Evolutionary conservation across 1,140 invertebrate species (phyloP).

Genomic region (Theocolax elegans): DNA sequence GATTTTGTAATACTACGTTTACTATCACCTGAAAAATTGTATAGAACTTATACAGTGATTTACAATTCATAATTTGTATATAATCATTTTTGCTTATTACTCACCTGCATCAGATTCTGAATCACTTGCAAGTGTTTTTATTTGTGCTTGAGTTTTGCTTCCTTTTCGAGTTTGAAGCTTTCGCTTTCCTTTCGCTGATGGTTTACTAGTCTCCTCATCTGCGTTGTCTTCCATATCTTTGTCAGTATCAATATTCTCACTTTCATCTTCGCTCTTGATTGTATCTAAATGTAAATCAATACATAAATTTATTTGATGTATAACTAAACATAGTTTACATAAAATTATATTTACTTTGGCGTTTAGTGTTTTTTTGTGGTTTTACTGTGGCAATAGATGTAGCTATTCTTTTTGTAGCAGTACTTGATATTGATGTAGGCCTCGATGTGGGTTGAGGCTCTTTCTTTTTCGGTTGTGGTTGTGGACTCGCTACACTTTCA

Average conservation of each 20-base stretch:
- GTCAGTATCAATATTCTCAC: constrained; percentile 59
- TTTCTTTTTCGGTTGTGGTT: constrained; percentile 61
- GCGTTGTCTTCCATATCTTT: constrained; percentile 58
- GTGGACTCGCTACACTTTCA: constrained; percentile 59
- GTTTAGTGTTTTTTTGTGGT: constrained; percentile 62
- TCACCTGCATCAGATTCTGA: constrained; percentile 69
- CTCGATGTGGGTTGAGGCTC: constrained; percentile 52
- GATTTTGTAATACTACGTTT: constrained; percentile 72
- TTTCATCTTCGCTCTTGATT: constrained; percentile 62
- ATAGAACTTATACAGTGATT: background rate
- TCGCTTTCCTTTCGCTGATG: constrained; percentile 61
- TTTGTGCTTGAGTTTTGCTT: constrained; percentile 63
- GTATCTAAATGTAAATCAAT: constrained; percentile 41
- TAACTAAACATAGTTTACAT: constrained; percentile 11
- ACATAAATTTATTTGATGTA: constrained; percentile 19
- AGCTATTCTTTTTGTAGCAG: constrained; percentile 63
- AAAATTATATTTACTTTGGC: constrained; percentile 54
- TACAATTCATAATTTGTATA: background rate
- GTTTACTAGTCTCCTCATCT: constrained; percentile 48
- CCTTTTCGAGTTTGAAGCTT: constrained; percentile 64
- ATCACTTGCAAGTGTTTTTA: constrained; percentile 62
- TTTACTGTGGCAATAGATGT: constrained; percentile 61
- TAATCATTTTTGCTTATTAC: background rate
- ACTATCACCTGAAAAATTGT: constrained; percentile 52
- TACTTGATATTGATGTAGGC: constrained; percentile 49